Conservation (phyloP, 1,140 invertebrate species). For the Episyrphus balteatus region DNA sequence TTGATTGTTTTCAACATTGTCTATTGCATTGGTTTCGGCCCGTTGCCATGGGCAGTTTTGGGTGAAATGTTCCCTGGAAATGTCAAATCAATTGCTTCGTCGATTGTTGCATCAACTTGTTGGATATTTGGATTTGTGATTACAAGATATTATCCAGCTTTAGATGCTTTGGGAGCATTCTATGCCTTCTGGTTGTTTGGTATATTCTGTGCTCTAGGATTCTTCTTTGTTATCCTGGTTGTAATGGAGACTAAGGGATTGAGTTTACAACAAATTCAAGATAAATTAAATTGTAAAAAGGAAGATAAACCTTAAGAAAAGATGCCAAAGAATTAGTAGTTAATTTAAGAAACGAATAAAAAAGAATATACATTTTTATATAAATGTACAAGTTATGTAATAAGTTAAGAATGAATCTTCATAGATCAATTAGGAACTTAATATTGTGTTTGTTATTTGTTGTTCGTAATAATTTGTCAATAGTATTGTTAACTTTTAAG, state of each 20-base stretch:
- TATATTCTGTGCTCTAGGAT: slow-evolving; percentile 48
- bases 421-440: too few relatives aligned
- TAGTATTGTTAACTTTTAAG: too few relatives aligned
- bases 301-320: not conserved
- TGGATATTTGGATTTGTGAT: slow-evolving; percentile 66
- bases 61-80: slow-evolving; percentile 64
- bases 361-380: too few relatives aligned
- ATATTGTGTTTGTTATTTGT: too few relatives aligned
- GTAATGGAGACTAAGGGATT: slow-evolving; percentile 72
- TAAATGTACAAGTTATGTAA: too few relatives aligned
- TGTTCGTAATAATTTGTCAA: too few relatives aligned
- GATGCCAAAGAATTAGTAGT: too few relatives aligned
- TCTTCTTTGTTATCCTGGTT: slow-evolving; percentile 45
- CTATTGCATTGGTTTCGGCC: slow-evolving; percentile 55
- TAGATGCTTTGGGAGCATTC: slow-evolving; percentile 48
- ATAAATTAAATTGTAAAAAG: slow-evolving; percentile 41
- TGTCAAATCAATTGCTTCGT: slow-evolving; percentile 57
- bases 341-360: too few relatives aligned
- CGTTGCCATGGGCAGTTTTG: slow-evolving; percentile 71
- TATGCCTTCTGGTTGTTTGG: slow-evolving; percentile 67
- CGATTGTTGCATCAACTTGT: slow-evolving; percentile 58
- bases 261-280: slow-evolving; percentile 57
- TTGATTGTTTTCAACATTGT: slow-evolving; percentile 49
- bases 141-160: slow-evolving; percentile 55
- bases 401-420: too few relatives aligned